Evolutionary conservation across 2,797 vertebrate species (phyloP).

Genomic region (Crenuchus spilurus): DNA sequence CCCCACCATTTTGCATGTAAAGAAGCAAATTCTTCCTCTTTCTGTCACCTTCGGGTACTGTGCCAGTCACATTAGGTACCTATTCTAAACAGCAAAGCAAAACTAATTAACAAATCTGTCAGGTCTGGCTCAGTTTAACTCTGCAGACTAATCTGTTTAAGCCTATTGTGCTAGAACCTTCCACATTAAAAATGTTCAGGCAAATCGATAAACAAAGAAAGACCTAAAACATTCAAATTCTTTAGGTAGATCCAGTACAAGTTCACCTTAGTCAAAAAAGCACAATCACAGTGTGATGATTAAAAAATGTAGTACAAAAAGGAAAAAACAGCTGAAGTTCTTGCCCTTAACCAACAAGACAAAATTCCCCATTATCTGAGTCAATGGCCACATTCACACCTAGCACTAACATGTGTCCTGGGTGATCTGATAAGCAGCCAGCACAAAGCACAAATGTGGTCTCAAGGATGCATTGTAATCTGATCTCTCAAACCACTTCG

Average conservation of each 20-base stretch:
- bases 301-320: not conserved
- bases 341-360: not conserved
- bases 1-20: not conserved
- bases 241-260: slow-evolving; percentile 7
- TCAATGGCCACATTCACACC: too few species aligned
- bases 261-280: not conserved
- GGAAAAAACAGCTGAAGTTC: not conserved
- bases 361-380: not conserved
- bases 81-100: not conserved
- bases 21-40: not conserved
- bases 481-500: too few species aligned
- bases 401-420: too few species aligned
- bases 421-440: not conserved
- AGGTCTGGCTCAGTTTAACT: not conserved
- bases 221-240: slow-evolving; percentile 3
- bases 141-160: slow-evolving; percentile 12
- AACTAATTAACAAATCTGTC: not conserved
- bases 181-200: slow-evolving; percentile 9
- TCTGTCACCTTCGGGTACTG: not conserved
- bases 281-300: not conserved
- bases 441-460: too few species aligned
- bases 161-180: slow-evolving; percentile 24
- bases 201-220: slow-evolving; percentile 31
- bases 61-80: not conserved
- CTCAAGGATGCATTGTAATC: too few species aligned